Percentiles rank a stretch among this genome's conserved stretches.
Evolutionary conservation across 2,113 vertebrate species (phyloP).

Genomic region (Anolis sagrei): DNA sequence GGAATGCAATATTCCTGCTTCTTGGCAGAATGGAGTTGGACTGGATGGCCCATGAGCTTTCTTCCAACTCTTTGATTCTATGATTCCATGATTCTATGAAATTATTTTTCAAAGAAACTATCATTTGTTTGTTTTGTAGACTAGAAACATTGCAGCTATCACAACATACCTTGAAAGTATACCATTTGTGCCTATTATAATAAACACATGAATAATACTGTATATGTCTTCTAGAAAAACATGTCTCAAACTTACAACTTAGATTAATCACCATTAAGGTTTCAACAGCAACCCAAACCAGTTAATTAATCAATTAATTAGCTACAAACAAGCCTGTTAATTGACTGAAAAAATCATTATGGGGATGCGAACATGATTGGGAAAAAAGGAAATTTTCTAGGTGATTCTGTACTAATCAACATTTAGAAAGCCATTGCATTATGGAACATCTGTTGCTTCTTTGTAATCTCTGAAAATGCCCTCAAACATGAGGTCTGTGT

Average conservation of each 20-base stretch:
- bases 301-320: constrained; percentile 22
- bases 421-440: not conserved
- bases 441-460: not conserved
- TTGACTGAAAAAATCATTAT: not conserved
- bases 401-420: not conserved
- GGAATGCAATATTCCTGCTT: too few species aligned
- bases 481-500: not conserved
- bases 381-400: not conserved
- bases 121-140: not conserved
- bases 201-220: not conserved
- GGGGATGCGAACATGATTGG: not conserved
- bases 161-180: not conserved
- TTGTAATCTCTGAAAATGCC: not conserved
- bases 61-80: too few species aligned
- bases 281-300: not conserved
- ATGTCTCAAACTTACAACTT: not conserved
- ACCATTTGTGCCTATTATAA: not conserved
- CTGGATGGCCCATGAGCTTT: too few species aligned
- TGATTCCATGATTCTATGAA: too few species aligned
- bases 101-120: not conserved
- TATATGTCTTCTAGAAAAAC: not conserved
- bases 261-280: not conserved
- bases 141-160: not conserved
- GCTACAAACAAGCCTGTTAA: constrained; percentile 6
- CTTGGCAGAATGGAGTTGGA: too few species aligned